Base-by-base conservation (phyloP, 1,140 invertebrate genomes). In the Delia radicum region DNA sequence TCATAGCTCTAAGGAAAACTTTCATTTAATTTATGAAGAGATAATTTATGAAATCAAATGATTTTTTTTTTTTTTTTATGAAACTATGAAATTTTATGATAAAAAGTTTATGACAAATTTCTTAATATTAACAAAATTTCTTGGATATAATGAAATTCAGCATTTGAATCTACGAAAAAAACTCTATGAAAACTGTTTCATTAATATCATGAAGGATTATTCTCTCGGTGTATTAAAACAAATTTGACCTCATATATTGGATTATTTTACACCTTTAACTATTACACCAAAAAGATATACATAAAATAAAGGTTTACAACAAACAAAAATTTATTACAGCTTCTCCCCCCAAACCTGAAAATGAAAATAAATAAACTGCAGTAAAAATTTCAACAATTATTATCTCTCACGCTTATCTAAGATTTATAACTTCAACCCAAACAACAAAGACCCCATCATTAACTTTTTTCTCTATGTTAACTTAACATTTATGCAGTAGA, bases 351-450 rank as follows among this genome's bases (percentile, higher is more conserved):
- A 21, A 55, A 55, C 1, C 31, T 10, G 13, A 37, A 37, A 37
- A 37, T 3, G 13, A 37, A 24, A 55, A 55, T 1, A 21, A 21
- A 55, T 1, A 55, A 55, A 4, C 18, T 42, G 37, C 37, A 15
- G n/a, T 42, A 55, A 18, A 55, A 18, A 21, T 55, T 55, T 21
- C 48, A 55, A 55, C 48, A 55, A 55, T 55, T 55, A 55, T 55
- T 24, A 55, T 55, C 48, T 55, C 48, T 55, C 48, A 55, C 48
- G 48, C 48, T 55, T 55, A 55, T 55, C 48, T 55, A 55, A 55
- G 48, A 55, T 55, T 55, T 55, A 55, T 55, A 55, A 55, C 48
- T 21, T 6, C 31, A 55, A 55, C 48, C 8, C n/a, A 8, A 55
- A 21, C 48, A 55, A 7, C 48, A 24, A 55, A 55, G 24, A 48